Base-by-base conservation (phyloP, 1,140 invertebrate species). In the Platyura marginata region DNA sequence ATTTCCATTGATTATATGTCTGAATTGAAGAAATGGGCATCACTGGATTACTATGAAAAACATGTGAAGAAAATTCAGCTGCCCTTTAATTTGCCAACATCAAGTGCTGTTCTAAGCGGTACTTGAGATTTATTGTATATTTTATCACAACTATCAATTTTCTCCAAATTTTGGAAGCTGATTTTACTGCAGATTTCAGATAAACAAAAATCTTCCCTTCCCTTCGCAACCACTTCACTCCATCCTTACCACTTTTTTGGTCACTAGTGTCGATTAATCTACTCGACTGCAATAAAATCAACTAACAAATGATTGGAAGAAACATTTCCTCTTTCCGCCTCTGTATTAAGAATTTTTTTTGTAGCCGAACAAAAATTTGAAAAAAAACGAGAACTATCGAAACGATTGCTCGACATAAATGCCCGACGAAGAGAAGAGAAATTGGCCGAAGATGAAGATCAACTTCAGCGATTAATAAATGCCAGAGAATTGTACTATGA, bases 381-480 rank as follows among this genome's bases (percentile, higher is more conserved):
- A 60, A 70, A 83, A 49, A 77, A 87, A 47, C 76, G 80, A 21
- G 86, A 92, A 59, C 69, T 90, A 47, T 83, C 85, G 0, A 65
- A 75, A 39, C 68, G 86, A 43, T 64, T 92, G 19, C 68, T 83
- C 44, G 85, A 89, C 64, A 87, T 88, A 35, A 88, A 89, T 60
- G 82, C 83, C 3, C 73, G 81, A 23, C 86, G 88, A 63, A 59
- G 83, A 40, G 82, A 88, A 56, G 84, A 89, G 61, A 71, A 79
- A 71, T 60, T 91, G 13, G 75, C 77, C 23, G 84, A 87, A 64
- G 87, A 93, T 59, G 86, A 93, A 58, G 82, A 91, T 51, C 80
- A 85, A 54, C 58, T 92, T 16, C 77, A 78, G 52, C 75, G 87
- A 46, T 62, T 92, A 19, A 61, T 82, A 41, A 72, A 77, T 39